Evolutionary conservation across 2,888 invertebrate species (phyloP).

Genomic region (Microchrysa polita): DNA sequence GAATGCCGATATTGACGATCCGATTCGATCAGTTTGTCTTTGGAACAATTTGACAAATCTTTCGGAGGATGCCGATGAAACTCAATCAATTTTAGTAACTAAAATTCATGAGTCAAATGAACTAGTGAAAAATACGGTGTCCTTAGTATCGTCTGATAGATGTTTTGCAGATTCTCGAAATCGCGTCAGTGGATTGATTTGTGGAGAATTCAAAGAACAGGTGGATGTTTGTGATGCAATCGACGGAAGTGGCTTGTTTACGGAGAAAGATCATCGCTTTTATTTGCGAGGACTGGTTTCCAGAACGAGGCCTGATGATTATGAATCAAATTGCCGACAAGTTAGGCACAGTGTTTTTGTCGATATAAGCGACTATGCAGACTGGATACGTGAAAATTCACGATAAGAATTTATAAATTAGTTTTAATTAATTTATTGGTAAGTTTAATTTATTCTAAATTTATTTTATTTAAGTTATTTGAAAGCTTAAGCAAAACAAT

Average conservation of each 20-base stretch:
- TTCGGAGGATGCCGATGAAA: background rate
- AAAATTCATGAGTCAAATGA: background rate
- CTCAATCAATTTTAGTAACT: background rate
- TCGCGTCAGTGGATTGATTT: background rate
- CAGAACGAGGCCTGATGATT: background rate
- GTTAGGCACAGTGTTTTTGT: background rate
- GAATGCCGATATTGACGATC: background rate
- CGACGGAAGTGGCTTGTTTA: conserved; percentile 7
- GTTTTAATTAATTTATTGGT: too few relatives aligned
- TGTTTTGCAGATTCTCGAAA: background rate
- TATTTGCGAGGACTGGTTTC: background rate
- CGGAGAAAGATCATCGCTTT: background rate
- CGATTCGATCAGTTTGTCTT: background rate
- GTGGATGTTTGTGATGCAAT: background rate
- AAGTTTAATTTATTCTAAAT: too few relatives aligned
- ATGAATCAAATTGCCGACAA: background rate
- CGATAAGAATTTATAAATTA: background rate
- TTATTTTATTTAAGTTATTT: too few relatives aligned
- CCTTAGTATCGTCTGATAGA: background rate
- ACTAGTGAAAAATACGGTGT: background rate
- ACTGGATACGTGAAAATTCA: conserved; percentile 16
- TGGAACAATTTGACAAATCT: background rate
- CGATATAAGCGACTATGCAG: background rate
- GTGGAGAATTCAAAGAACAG: conserved; percentile 7
- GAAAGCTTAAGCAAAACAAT: too few relatives aligned